Base-by-base conservation (phyloP, 2,888 invertebrate species). In the Mesorhabditis spiculigera region DNA sequence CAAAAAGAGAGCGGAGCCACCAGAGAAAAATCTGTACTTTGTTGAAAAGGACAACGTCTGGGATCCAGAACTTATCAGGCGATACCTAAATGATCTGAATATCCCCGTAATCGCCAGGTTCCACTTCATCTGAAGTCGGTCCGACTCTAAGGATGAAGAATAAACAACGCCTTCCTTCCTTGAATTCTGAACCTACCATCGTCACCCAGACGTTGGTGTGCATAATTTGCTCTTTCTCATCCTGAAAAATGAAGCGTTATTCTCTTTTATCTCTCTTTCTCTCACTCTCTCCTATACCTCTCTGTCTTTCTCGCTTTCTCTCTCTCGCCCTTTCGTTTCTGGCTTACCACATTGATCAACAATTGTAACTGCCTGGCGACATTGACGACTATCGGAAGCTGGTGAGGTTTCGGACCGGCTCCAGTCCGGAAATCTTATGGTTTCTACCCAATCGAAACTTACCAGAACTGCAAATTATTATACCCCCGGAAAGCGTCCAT, bases 1-100 rank as follows among this genome's bases (percentile, higher is more conserved):
- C n/a, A n/a, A n/a, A n/a, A n/a, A n/a, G n/a, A n/a, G n/a, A n/a
- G n/a, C n/a, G n/a, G n/a, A n/a, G n/a, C n/a, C n/a, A n/a, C n/a
- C 1, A 28, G 28, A 28, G 28, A 28, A 3, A 28, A 28, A 28
- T 64, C 78, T 77, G n/a, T 75, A 83, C 82, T n/a, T 82, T 82
- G 70, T 82, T 88, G 75, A 88, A 88, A 0, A 88, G 81, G 0
- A 88, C 88, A 70, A 88, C 87, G 76, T 88, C 88, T 4, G 88
- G 88, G 4, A 87, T 86, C 88, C 89, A 89, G 41, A 88, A 87
- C 73, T 87, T 86, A 67, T 88, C 86, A 0, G 79, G 80, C 3
- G 78, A 78, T 8, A 81, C 87, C 45, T 88, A 80, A 70, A 88
- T 86, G 65, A 78, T 82, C 42, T 77, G 81, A 66, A 89, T 87